A percentile compares a stretch with the other conserved stretches of the same genome.
phyloP scores from a whole-genome alignment of 2,797 vertebrate species.

The Pogonophryne albipinna region DNA sequence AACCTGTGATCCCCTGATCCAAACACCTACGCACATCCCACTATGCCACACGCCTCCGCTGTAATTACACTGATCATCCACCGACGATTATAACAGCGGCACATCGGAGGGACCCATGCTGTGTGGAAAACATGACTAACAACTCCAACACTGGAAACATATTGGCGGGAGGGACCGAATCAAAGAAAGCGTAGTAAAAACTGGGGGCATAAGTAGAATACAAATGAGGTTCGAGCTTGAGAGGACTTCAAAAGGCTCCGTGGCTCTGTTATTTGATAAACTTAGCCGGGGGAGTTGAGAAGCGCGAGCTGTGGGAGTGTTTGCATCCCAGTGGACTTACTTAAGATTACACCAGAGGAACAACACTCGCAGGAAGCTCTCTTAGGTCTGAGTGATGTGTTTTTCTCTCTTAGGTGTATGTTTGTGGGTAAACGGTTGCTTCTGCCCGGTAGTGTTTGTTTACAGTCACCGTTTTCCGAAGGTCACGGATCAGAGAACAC shows the following conservation, averaged over 20 bases:
- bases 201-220: constrained; percentile 58
- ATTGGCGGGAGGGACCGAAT: constrained; percentile 50
- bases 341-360: constrained; percentile 35
- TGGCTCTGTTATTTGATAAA: constrained; percentile 65
- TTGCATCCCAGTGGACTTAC: constrained; percentile 51
- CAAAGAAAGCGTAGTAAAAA: constrained; percentile 61
- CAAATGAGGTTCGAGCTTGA: constrained; percentile 59
- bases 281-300: constrained; percentile 46
- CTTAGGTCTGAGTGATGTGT: constrained; percentile 13
- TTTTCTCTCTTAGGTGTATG: constrained; percentile 21
- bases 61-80: constrained; percentile 61
- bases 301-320: constrained; percentile 41
- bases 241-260: constrained; percentile 64
- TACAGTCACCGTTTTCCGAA: constrained; percentile 36
- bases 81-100: constrained; percentile 49
- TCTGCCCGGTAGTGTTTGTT: constrained; percentile 32
- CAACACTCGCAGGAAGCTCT: constrained; percentile 6
- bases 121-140: constrained; percentile 67
- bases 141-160: constrained; percentile 63
- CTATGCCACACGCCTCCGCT: too few relatives aligned
- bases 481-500: constrained; percentile 49
- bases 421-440: constrained; percentile 20
- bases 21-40: too few relatives aligned
- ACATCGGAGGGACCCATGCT: constrained; percentile 52
- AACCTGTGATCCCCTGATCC: too few relatives aligned